Percentiles rank a stretch among this genome's conserved stretches.
phyloP scores from a whole-genome alignment of 2,888 invertebrate genomes.

The Synergus japonicus region DNA sequence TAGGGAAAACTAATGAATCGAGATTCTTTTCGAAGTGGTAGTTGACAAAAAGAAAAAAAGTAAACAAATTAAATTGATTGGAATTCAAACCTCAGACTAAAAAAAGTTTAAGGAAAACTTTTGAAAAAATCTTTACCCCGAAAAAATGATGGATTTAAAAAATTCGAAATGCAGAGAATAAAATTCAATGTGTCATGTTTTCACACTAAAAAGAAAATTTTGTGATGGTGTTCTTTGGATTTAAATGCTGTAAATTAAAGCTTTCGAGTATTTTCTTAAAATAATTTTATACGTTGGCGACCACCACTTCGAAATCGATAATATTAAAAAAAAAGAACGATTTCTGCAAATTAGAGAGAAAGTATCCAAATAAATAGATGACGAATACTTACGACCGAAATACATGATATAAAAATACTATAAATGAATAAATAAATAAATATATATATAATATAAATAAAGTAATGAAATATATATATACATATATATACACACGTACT shows the following conservation, averaged over 20 bases:
- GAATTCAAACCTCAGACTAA: neutral
- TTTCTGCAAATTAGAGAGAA: slow-evolving; percentile 76
- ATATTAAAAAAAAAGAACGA: slow-evolving; percentile 51
- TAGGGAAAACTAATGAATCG: neutral
- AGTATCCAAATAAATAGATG: slow-evolving; percentile 71
- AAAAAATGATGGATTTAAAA: neutral
- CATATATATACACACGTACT: slow-evolving; percentile 55
- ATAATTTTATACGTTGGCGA: neutral
- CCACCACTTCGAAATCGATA: neutral
- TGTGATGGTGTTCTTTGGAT: neutral
- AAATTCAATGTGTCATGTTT: neutral
- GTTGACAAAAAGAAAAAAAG: neutral
- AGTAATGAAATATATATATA: slow-evolving; percentile 58
- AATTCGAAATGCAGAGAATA: neutral
- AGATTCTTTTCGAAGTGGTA: neutral
- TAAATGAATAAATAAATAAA: slow-evolving; percentile 60
- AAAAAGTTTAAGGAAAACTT: neutral
- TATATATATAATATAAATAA: slow-evolving; percentile 54
- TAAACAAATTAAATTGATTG: neutral
- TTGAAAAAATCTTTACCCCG: neutral
- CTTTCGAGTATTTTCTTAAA: neutral
- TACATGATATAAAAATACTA: slow-evolving; percentile 56
- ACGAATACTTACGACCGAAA: slow-evolving; percentile 66
- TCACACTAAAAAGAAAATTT: neutral
- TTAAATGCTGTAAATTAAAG: slow-evolving; percentile 24